Evolutionary conservation across 2,888 invertebrate species (phyloP), one percentile per base, ranked within the genome.

Genomic region (Cheilosia scutellata): DNA sequence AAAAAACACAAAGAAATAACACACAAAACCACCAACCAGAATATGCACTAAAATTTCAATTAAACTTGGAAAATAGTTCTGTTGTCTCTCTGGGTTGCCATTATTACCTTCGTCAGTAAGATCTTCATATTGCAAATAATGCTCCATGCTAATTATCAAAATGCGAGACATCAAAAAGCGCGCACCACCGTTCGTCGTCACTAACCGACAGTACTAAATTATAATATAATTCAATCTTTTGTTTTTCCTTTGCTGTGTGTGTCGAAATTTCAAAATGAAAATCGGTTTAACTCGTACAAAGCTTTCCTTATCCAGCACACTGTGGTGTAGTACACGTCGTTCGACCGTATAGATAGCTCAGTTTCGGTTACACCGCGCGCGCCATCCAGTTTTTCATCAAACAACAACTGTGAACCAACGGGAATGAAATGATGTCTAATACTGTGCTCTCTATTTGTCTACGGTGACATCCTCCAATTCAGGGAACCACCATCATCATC

Each of bases 391-490:
- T 86, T 63, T 57, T 72, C 53, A 68, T 68, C 80, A 80, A 79
- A 77, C 63, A 86, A 72, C 66, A 82, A 72, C 62, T 70, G 74
- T 29, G 70, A 86, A 86, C 86, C 80, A 82, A 82, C 86, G 68
- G 66, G 63, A 86, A 66, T 66, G 84, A 80, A 80, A 86, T 57
- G 71, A 68, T 76, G 68, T 82, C 66, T 77, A 82, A 80, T 82
- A 86, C 86, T 86, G 86, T 86, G 55, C 62, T 86, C 82, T 82
- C 76, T 86, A 86, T 86, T 86, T 86, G 82, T 80, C 86, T 86
- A 86, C 76, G 86, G 82, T 86, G 82, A 86, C 86, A 82, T 86
- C 80, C 86, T 84, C 66, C 25, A 65, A 72, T 86, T 86, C 68
- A 76, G 72, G 86, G 47, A 79, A 75, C 70, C 70, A 66, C 60